A percentile compares a stretch with the other conserved stretches of the same genome.
These are phyloP conservation scores for Holocentrus rufus DNA, from an alignment of 2,797 vertebrate genomes.

Conservation along the genomic window DNA sequence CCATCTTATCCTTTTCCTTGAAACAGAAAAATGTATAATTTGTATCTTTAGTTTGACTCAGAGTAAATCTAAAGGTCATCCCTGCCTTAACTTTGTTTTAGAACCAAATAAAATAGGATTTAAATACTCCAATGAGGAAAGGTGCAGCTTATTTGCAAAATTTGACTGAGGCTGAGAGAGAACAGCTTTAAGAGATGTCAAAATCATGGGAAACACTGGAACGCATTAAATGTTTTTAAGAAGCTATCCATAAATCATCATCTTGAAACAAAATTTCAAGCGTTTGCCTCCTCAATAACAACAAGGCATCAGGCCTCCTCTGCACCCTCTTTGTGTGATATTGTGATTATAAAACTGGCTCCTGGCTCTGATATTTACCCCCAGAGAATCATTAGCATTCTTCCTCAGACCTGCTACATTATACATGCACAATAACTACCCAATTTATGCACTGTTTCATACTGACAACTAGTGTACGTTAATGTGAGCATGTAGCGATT, in stretches of 20 bases:
- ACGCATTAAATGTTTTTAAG: neutral
- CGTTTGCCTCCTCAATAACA: constrained; percentile 5
- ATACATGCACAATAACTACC: neutral
- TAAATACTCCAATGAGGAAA: too few relatives aligned
- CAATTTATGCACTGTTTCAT: neutral
- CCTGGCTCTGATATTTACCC: neutral
- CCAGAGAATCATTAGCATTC: neutral
- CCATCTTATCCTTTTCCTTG: neutral
- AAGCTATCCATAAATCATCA: neutral
- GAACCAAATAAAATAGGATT: neutral
- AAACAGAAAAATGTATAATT: neutral
- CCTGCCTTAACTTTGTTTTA: neutral
- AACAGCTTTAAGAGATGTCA: too few relatives aligned
- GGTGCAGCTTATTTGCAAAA: too few relatives aligned
- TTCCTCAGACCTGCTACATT: neutral
- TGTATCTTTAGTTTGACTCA: neutral
- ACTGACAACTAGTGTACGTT: neutral
- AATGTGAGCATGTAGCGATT: neutral
- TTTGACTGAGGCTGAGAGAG: too few relatives aligned
- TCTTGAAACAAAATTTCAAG: neutral
- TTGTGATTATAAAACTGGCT: neutral
- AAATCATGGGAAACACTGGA: too few relatives aligned
- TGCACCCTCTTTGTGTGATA: neutral
- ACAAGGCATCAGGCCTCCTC: neutral
- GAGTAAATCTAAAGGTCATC: too few relatives aligned